phyloP scores from a whole-genome alignment of 1,140 invertebrate genomes.

The Caenorhabditis inopinata region DNA sequence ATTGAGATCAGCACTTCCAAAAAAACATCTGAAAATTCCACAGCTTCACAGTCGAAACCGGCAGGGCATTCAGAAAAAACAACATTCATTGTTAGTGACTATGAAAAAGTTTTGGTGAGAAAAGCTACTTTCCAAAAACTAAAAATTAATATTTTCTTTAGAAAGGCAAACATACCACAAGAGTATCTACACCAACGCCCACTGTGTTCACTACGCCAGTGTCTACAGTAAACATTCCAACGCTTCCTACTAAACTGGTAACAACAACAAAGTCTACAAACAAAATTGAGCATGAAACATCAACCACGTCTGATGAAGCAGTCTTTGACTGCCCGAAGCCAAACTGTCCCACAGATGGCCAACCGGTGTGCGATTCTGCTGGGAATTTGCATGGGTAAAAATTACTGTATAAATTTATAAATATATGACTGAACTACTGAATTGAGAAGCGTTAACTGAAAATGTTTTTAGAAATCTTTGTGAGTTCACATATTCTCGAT shows the following conservation, averaged over 20 bases:
- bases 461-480: conserved; percentile 54
- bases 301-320: not conserved
- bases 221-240: not conserved
- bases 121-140: not conserved
- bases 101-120: conserved; percentile 51
- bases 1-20: not conserved
- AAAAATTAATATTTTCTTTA: not conserved
- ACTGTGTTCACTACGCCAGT: not conserved
- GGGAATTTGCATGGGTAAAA: conserved; percentile 50
- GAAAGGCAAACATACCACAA: conserved; percentile 4
- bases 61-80: not conserved
- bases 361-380: conserved; percentile 25
- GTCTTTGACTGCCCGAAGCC: conserved; percentile 35
- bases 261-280: not conserved
- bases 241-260: not conserved
- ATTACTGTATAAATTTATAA: too few relatives aligned
- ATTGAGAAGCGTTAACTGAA: not conserved
- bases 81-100: conserved; percentile 41
- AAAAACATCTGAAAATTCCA: not conserved
- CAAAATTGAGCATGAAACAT: not conserved
- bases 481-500: conserved; percentile 56
- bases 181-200: not conserved
- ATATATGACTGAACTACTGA: too few relatives aligned
- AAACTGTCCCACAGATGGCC: conserved; percentile 12
- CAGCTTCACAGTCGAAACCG: not conserved